phyloP scores from a whole-genome alignment of 2,113 vertebrate species.

The Sapayoa aenigma region DNA sequence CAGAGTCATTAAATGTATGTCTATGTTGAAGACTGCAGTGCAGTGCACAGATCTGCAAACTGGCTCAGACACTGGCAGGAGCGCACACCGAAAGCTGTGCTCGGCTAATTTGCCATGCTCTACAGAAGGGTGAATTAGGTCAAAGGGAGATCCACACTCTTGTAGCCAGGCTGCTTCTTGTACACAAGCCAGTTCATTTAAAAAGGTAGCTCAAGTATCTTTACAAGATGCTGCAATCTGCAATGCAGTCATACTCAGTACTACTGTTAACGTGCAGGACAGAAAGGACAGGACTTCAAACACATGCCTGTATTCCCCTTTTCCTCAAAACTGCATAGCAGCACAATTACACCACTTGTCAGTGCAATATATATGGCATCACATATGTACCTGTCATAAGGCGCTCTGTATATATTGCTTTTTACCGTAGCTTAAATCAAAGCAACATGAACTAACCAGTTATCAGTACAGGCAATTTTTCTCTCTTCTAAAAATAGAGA shows the following conservation, averaged over 20 bases:
- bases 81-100: neutral
- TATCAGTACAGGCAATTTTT: constrained; percentile 14
- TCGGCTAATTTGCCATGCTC: neutral
- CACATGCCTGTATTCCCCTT: neutral
- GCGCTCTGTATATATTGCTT: neutral
- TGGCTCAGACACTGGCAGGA: neutral
- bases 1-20: constrained; percentile 38
- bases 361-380: neutral
- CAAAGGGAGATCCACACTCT: neutral
- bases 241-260: constrained; percentile 42
- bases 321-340: neutral
- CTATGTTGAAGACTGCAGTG: constrained; percentile 53
- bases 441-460: neutral
- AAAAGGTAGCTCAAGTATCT: neutral
- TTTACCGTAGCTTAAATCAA: constrained; percentile 10
- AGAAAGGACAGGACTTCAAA: neutral
- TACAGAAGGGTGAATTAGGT: neutral
- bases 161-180: neutral
- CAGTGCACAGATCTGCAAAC: constrained; percentile 14
- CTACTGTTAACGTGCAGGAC: neutral
- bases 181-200: neutral
- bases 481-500: neutral
- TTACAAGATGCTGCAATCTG: neutral
- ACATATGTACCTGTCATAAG: neutral
- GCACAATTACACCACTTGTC: neutral